Conservation (phyloP, 2,113 vertebrate genomes). For the Dunckerocampus dactyliophorus region DNA sequence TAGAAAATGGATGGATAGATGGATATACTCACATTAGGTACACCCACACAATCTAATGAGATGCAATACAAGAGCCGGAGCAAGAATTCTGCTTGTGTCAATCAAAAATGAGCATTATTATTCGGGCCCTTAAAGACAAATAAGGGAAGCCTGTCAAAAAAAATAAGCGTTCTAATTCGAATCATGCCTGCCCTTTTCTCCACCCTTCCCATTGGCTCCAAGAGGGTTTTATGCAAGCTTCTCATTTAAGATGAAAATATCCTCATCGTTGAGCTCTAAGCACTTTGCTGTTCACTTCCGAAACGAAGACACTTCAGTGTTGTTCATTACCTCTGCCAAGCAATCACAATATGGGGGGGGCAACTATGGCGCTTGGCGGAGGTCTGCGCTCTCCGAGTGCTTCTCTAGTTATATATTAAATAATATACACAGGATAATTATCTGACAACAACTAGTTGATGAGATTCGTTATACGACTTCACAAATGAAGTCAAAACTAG, state of each 20-base stretch:
- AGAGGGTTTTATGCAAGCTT: conserved; percentile 1
- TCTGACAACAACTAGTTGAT: too few relatives aligned
- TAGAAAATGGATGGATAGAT: too few relatives aligned
- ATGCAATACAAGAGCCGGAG: not conserved
- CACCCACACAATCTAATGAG: not conserved
- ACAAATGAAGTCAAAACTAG: too few relatives aligned
- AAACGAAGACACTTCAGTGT: not conserved
- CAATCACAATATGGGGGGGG: too few relatives aligned
- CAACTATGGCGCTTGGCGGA: too few relatives aligned
- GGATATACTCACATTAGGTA: too few relatives aligned
- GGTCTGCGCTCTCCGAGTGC: too few relatives aligned
- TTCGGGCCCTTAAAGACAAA: not conserved
- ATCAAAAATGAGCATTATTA: not conserved
- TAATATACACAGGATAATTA: not conserved
- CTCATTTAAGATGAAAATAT: not conserved
- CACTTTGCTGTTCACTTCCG: not conserved
- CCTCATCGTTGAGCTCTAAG: not conserved
- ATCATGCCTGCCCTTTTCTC: conserved; percentile 6
- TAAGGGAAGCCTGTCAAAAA: conserved; percentile 22
- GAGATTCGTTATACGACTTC: too few relatives aligned
- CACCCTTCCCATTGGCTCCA: not conserved
- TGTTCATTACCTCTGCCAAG: too few relatives aligned
- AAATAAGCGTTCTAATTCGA: conserved; percentile 58
- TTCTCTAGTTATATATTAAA: not conserved
- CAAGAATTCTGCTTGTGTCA: not conserved